Evolutionary conservation across 2,113 vertebrate genomes (phyloP), one percentile per base, ranked within the genome.

Genomic region (Gymnorhina tibicen): DNA sequence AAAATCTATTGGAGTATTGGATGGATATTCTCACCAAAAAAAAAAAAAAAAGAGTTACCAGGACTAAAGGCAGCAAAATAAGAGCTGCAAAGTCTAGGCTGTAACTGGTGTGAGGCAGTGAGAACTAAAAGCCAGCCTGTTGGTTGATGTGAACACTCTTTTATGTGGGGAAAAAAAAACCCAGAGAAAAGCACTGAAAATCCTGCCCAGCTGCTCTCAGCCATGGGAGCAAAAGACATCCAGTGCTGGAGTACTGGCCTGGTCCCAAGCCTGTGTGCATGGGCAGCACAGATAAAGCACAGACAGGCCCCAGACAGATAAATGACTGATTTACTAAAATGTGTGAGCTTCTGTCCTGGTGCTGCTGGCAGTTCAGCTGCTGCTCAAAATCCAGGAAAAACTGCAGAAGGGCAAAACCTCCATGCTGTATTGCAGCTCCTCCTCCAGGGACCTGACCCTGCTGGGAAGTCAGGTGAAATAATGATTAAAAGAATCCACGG

Each of bases 371-470:
- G 56, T 82, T 87, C 73, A 37, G 78, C 47, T 20, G 14, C 50
- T 73, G 22, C 33, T 62, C 26, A 30, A 0, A 5, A 3, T 20
- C 28, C 30, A 70, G 37, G 49, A 44, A 77, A 49, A 58, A 20
- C 26, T 16, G 30, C 46, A n/a, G 26, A 49, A 41, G 32, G 32
- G 70, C 19, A 68, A 84, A 77, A 16, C 3, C 58, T 64, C 39
- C 0, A 0, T 39, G 46, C 53, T 84, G 41, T n/a, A 6, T 23
- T 10, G 3, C 49, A 80, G 4, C 16, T 47, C 23, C n/a, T 68
- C 49, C 21, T 76, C 53, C 44, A 11, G 26, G 35, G 37, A 68
- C 16, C 44, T 33, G 30, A 37, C 32, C 46, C 37, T 46, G 23
- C 10, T 10, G 56, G 46, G 55, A 35, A 16, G 20, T 14, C 0